Evolutionary conservation across 2,113 vertebrate species (phyloP).

Genomic region (Neolamprologus devosi): DNA sequence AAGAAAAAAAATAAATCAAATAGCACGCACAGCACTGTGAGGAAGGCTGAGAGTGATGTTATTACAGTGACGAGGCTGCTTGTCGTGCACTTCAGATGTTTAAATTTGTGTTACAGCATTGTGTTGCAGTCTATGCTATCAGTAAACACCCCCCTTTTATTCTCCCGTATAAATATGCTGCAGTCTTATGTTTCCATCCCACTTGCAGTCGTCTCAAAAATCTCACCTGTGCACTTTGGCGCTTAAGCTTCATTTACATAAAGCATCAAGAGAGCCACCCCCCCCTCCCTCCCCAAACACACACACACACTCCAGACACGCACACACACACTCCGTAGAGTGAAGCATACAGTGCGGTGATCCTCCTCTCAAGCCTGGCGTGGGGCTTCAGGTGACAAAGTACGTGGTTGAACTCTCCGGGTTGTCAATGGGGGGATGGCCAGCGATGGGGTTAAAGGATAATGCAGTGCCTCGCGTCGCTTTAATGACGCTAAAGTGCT

Average conservation of each 20-base stretch:
- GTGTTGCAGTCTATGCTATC: background rate
- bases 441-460: constrained; percentile 74
- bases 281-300: background rate
- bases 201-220: constrained; percentile 15
- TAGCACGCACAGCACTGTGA: background rate
- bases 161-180: background rate
- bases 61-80: background rate
- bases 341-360: background rate
- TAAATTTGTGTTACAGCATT: background rate
- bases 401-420: constrained; percentile 64
- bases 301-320: background rate
- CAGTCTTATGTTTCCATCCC: background rate
- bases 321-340: background rate
- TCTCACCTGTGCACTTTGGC: constrained; percentile 43
- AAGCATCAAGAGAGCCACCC: constrained; percentile 14
- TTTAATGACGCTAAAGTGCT: constrained; percentile 80
- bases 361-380: constrained; percentile 22
- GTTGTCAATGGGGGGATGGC: constrained; percentile 66
- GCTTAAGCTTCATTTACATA: constrained; percentile 52
- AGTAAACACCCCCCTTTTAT: background rate
- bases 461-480: constrained; percentile 71
- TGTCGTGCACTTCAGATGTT: background rate
- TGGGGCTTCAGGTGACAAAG: constrained; percentile 64
- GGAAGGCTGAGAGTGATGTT: background rate
- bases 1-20: background rate